These are phyloP conservation scores for Dolichopus griseipennis DNA, from an alignment of 2,888 invertebrate species.

Conservation along the genomic window DNA sequence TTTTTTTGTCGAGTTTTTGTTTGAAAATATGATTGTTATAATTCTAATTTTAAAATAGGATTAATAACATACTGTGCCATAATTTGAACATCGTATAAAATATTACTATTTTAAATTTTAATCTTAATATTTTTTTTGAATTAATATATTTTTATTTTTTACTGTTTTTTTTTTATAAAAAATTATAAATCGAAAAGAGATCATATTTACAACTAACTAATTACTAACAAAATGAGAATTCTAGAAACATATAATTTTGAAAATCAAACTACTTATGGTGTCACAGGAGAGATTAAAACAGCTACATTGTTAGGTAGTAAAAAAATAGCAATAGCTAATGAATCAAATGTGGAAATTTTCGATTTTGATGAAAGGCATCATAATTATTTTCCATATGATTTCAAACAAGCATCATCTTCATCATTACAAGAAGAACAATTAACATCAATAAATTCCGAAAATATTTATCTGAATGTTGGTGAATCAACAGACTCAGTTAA, in stretches of 20 bases:
- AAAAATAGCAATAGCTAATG: conserved; percentile 39
- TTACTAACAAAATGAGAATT: conserved; percentile 5
- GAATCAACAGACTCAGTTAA: no score
- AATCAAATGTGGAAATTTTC: conserved; percentile 41
- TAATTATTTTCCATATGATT: conserved; percentile 11
- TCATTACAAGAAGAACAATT: conserved; percentile 16
- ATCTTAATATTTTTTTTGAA: no score
- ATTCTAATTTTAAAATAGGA: no score
- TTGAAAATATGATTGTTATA: no score
- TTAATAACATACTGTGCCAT: no score
- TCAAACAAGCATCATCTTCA: neutral
- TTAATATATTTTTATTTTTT: no score
- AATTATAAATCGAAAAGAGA: neutral
- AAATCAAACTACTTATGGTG: conserved; percentile 39
- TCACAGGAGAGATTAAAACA: conserved; percentile 38
- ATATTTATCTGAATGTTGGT: no score
- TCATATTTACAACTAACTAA: no score
- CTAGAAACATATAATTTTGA: conserved; percentile 39
- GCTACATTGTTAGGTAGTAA: conserved; percentile 36
- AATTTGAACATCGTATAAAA: no score
- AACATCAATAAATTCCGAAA: neutral
- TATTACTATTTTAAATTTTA: no score
- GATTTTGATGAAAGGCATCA: conserved; percentile 32
- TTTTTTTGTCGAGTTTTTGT: no score
- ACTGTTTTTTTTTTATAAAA: neutral